Evolutionary conservation across 2,113 vertebrate genomes (phyloP), one percentile per base, ranked within the genome.

Genomic region (Manacus vitellinus): DNA sequence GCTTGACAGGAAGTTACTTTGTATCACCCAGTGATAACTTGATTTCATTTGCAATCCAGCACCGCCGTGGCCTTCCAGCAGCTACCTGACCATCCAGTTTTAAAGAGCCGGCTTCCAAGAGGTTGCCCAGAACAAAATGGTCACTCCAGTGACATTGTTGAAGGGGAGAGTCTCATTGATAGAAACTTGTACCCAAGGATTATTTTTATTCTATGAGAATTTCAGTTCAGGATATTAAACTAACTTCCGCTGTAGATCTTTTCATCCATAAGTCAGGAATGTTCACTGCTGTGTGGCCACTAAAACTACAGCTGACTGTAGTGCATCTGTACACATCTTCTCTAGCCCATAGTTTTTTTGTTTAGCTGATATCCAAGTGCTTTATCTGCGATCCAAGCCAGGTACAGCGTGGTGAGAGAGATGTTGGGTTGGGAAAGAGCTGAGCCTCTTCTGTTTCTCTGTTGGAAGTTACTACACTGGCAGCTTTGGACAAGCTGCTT

Each of bases 401-500:
- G 66, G 63, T 35, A 27, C 21, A 16, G 43, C 0, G 0, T 12
- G 8, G 8, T 6, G 24, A 37, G 52, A 66, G 39, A 52, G n/a
- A 8, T 41, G 27, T 9, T 51, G 12, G 16, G 12, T 2, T 79
- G 62, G 44, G 35, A 28, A 65, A 67, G 28, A 39, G 28, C 9
- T 12, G 33, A 88, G 17, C 20, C n/a, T 90, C 67, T 59, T n/a
- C 8, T 9, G 61, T n/a, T 82, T 84, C 37, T 78, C 14, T 28
- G 73, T 46, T 68, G 55, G 52, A 79, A 85, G 51, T 28, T 28
- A 52, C 51, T 27, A 28, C 25, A 3, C 27, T 52, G 51, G 25
- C 25, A 52, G n/a, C 68, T 91, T 81, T 46, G 23, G 68, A 46
- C 28, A 73, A 83, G 37, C n/a, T 46, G 41, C 14, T 74, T 72